phyloP scores from a whole-genome alignment of 2,113 vertebrate genomes.

The Platichthys stellatus region DNA sequence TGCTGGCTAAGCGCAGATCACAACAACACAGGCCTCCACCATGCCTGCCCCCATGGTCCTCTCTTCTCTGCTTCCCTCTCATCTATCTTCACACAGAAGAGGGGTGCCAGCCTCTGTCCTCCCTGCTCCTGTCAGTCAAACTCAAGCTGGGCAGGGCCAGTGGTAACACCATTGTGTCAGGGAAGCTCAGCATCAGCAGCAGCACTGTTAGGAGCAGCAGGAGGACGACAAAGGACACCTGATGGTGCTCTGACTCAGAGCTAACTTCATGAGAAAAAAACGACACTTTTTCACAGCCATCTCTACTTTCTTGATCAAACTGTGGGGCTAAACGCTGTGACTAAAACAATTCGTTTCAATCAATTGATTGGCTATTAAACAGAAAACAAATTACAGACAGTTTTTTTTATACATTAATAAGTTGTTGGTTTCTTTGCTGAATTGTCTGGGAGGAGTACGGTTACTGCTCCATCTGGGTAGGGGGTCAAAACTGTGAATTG shows the following conservation, averaged over 20 bases:
- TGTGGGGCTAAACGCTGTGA: too few species aligned
- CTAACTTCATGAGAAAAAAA: too few species aligned
- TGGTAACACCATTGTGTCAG: conserved; percentile 72
- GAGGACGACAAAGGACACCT: conserved; percentile 3
- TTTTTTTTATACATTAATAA: too few species aligned
- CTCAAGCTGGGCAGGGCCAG: conserved; percentile 20
- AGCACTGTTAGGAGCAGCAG: background rate
- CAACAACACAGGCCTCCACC: conserved; percentile 39
- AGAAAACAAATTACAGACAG: too few species aligned
- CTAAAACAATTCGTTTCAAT: too few species aligned
- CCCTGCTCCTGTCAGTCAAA: conserved; percentile 36
- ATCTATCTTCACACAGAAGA: background rate
- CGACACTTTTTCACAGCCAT: too few species aligned
- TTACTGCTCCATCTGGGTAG: too few species aligned
- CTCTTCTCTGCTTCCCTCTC: background rate
- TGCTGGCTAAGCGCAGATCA: conserved; percentile 44
- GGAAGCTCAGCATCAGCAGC: conserved; percentile 48
- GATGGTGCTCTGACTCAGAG: conserved; percentile 8
- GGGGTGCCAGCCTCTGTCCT: background rate
- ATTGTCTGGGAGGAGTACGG: too few species aligned
- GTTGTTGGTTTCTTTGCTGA: too few species aligned
- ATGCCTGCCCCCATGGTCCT: conserved; percentile 11
- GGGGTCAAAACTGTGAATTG: too few species aligned
- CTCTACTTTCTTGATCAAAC: too few species aligned
- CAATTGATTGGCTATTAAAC: too few species aligned